phyloP scores from a whole-genome alignment of 2,797 vertebrate species.

The Brachyrhaphis roseni region DNA sequence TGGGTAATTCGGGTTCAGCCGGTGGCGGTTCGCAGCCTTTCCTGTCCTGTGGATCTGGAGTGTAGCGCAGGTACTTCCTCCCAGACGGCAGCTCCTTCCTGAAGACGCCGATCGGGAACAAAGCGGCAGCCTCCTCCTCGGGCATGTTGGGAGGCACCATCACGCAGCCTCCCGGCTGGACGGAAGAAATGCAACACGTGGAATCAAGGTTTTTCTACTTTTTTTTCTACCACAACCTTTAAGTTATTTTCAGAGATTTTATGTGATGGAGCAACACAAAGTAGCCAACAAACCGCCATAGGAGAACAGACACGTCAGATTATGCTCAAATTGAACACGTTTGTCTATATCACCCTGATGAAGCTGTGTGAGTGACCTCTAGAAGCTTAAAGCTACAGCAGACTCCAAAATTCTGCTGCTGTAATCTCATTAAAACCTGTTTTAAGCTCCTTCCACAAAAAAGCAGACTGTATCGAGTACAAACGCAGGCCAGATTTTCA shows the following conservation, averaged over 20 bases:
- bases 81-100: constrained; percentile 91
- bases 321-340: not conserved
- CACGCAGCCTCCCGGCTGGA: constrained; percentile 87
- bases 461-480: not conserved
- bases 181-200: not conserved
- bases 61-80: constrained; percentile 93
- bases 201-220: not conserved
- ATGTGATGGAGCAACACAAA: not conserved
- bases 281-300: not conserved
- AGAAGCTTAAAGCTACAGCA: not conserved
- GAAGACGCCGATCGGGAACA: constrained; percentile 88
- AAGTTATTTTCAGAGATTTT: not conserved
- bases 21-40: constrained; percentile 1
- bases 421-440: not conserved
- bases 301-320: not conserved
- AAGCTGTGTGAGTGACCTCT: not conserved
- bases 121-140: constrained; percentile 85
- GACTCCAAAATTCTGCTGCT: not conserved
- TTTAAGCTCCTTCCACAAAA: not conserved
- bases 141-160: constrained; percentile 89
- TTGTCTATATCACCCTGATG: not conserved
- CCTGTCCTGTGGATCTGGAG: constrained; percentile 76
- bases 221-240: not conserved
- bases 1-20: not conserved
- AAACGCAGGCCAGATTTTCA: not conserved